Percentiles rank a stretch among this genome's conserved stretches.
phyloP scores from a whole-genome alignment of 1,140 invertebrate species.

The Adoxophyes honmai region DNA sequence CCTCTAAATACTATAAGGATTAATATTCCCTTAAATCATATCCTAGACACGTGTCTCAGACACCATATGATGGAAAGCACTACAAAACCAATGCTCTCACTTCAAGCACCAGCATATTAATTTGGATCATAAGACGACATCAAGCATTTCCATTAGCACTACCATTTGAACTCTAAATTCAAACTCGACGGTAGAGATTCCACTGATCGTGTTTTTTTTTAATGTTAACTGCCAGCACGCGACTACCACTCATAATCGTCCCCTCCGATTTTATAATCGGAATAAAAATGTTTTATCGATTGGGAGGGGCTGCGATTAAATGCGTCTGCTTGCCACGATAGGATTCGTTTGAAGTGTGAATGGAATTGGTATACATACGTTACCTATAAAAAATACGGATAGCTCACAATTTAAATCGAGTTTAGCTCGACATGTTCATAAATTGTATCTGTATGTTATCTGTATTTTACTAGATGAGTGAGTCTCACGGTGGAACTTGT shows the following conservation, averaged over 20 bases:
- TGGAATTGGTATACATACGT: too few species aligned
- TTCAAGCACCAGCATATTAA: slow-evolving; percentile 7
- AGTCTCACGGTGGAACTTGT: too few species aligned
- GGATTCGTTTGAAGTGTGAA: too few species aligned
- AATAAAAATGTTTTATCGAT: slow-evolving; percentile 14
- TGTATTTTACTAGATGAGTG: too few species aligned
- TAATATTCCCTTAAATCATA: too few species aligned
- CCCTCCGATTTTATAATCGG: slow-evolving; percentile 15
- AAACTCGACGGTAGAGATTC: neutral
- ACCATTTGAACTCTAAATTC: neutral
- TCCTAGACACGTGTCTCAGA: too few species aligned
- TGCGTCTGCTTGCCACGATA: slow-evolving; percentile 1
- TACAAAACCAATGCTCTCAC: slow-evolving; percentile 10
- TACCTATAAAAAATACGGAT: too few species aligned
- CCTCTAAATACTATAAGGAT: too few species aligned
- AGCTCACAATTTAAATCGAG: too few species aligned
- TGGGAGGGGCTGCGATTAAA: slow-evolving; percentile 1
- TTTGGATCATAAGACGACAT: slow-evolving; percentile 1
- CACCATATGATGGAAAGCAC: slow-evolving; percentile 4
- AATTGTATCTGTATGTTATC: too few species aligned
- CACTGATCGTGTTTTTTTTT: neutral
- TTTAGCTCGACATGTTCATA: too few species aligned
- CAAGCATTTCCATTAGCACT: neutral
- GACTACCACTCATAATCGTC: slow-evolving; percentile 12
- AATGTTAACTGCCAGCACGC: slow-evolving; percentile 12